These are phyloP conservation scores for Caenorhabditis tropicalis DNA, from an alignment of 1,140 invertebrate genomes.

Conservation along the genomic window DNA sequence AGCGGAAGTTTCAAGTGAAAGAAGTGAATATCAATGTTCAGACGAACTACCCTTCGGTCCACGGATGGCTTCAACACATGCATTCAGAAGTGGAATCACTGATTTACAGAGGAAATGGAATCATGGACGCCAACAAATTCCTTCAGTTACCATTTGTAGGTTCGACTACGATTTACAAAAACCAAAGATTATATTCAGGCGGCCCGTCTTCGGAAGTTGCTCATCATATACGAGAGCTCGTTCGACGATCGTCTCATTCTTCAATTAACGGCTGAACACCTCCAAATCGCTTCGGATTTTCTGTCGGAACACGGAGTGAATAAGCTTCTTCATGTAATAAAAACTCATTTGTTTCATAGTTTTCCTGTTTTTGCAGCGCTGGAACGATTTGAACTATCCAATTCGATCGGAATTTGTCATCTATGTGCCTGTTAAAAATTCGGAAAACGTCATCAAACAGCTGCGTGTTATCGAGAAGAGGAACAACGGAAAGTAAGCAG, in stretches of 20 bases:
- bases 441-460: not conserved
- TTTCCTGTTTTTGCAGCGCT: not conserved
- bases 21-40: not conserved
- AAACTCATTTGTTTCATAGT: not conserved
- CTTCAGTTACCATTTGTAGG: conserved; percentile 3
- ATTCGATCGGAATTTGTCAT: not conserved
- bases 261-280: not conserved
- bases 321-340: not conserved
- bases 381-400: conserved; percentile 9
- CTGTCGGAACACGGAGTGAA: not conserved
- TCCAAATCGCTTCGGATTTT: not conserved
- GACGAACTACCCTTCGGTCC: not conserved
- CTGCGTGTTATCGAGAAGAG: not conserved
- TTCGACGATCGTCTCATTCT: not conserved
- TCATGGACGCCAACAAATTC: conserved; percentile 9
- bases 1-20: not conserved
- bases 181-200: not conserved
- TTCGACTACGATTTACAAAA: not conserved
- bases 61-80: conserved; percentile 6
- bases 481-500: not conserved
- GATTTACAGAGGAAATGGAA: not conserved
- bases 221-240: conserved; percentile 1
- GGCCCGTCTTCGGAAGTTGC: not conserved
- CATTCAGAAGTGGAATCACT: not conserved
- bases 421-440: not conserved